Evolutionary conservation across 2,888 invertebrate genomes (phyloP), one percentile per base, ranked within the genome.

Genomic region (Corbicula japonica): DNA sequence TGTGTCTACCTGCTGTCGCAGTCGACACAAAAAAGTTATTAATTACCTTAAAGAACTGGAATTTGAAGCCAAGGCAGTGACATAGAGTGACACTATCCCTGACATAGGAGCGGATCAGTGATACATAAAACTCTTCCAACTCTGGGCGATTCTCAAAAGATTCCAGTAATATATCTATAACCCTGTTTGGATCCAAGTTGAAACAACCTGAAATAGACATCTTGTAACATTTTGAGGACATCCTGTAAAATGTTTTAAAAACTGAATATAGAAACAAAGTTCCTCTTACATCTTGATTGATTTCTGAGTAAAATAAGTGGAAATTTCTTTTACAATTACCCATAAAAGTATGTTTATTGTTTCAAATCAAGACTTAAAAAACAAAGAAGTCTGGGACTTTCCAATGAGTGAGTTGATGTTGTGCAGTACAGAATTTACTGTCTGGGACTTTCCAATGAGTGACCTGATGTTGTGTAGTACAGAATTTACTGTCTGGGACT

Each of bases 121-220:
- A 96, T 91, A 98, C 96, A 94, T 98, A 99, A 88, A 98, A 95
- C 65, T 95, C 95, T 88, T 92, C 88, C 30, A 92, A 87, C 21
- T 93, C 96, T 6, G 93, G 92, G 44, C 92, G 91, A 95, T 91
- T 93, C 93, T 99, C 99, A 94, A 99, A 99, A 34, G 98, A 97
- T 94, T 99, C 99, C 88, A 99, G 94, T 87, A 99, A 97, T 81
- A 99, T 96, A 93, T 99, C 99, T 84, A 99, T 94, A 18, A 99
- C 98, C 91, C 99, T 95, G 94, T 99, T 99, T 4, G 99, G 99
- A 94, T 99, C 99, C 93, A 99, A 95, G 94, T 99, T 99, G 93
- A 99, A 99, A 94, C 98, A 99, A 91, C 99, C 99, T 93, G 86
- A 15, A 87, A 84, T 34, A 18, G 0, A n/a, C n/a, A n/a, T n/a